phyloP scores from a whole-genome alignment of 2,113 vertebrate species.

The Rhinolophus ferrumequinum region DNA sequence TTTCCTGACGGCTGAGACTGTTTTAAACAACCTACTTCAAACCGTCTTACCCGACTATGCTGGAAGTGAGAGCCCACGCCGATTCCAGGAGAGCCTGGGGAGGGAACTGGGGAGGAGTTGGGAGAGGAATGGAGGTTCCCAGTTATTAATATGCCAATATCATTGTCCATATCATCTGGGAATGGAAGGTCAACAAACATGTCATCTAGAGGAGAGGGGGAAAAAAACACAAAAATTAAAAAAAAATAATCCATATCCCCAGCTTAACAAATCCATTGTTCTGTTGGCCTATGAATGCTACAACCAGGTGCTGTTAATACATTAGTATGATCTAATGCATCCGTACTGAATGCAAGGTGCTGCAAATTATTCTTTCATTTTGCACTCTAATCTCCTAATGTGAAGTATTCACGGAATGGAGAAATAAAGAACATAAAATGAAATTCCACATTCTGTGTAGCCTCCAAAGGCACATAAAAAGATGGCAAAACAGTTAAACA shows the following conservation, averaged over 20 bases:
- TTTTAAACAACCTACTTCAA: background rate
- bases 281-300: background rate
- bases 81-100: conserved; percentile 95
- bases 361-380: background rate
- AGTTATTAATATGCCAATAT: conserved; percentile 97
- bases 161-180: conserved; percentile 98
- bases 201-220: conserved; percentile 83
- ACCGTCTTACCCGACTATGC: conserved; percentile 90
- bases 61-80: conserved; percentile 95
- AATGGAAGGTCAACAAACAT: conserved; percentile 98
- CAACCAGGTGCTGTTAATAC: background rate
- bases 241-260: background rate
- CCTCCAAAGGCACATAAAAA: conserved; percentile 73
- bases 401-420: conserved; percentile 40
- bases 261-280: background rate
- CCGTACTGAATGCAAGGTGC: background rate
- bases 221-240: conserved; percentile 33
- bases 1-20: background rate
- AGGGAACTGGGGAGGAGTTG: conserved; percentile 95
- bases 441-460: conserved; percentile 68
- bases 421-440: conserved; percentile 19
- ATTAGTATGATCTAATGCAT: background rate
- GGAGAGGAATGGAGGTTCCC: conserved; percentile 97
- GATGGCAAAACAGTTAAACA: conserved; percentile 71
- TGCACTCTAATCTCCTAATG: background rate